Base-by-base conservation (phyloP, 2,888 invertebrate species). In the Listrodromus nycthemerus region DNA sequence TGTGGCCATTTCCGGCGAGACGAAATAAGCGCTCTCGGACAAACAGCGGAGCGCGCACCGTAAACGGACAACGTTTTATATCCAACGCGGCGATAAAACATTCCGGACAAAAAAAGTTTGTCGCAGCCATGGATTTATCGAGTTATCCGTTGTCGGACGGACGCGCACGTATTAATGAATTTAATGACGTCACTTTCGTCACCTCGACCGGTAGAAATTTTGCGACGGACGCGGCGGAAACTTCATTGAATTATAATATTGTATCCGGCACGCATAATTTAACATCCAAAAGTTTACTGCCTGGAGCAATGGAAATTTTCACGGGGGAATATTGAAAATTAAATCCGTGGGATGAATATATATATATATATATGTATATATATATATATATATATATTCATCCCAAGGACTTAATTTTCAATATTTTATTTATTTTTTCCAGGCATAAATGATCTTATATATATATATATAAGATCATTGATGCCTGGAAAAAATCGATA, bases 111-210 rank as follows among this genome's bases (percentile, higher is more conserved):
- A 61, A 3, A n/a, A 61, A 41, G 24, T 73, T 58, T 19, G 16
- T 50, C 7, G 50, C n/a, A 45, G 27, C 58, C 41, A 61, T 27
- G 41, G 21, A 30, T 48, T 63, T 30, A 74, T 74, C 63, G 50
- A 63, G 74, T 74, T 74, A 74, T 30, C 74, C 63, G 13, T 33
- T 63, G 50, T 3, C 73, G 55, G 16, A 19, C 13, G 45, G 63
- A n/a, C n/a, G 30, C 50, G 74, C 63, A 74, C 63, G 74, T 27
- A 74, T 71, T 66, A 71, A 81, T 76, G 75, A 71, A 71, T 76
- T 76, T 70, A 81, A 76, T 66, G 45, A 27, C 76, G 48, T 71
- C 55, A 65, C 70, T 76, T 65, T 45, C 65, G 45, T 13, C 61
- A 13, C 55, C 13, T 67, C 37, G 33, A 27, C 55, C 45, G 58